Conservation (phyloP, 1,140 invertebrate species). For the Neodiprion fabricii region DNA sequence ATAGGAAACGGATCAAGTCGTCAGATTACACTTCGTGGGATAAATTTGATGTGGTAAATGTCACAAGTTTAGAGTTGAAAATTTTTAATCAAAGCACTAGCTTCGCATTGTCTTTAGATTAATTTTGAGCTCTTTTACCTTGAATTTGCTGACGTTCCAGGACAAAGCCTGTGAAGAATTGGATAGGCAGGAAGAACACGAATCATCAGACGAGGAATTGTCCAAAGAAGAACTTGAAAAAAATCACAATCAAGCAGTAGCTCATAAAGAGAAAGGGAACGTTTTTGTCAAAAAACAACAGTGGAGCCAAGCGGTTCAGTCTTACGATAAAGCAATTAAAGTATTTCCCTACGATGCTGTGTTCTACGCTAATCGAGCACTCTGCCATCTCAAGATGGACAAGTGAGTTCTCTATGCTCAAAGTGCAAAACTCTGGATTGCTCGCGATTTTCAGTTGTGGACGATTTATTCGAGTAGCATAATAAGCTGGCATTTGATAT, state of each 20-base stretch:
- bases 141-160: conserved; percentile 45
- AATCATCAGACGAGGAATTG: conserved; percentile 63
- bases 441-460: conserved; percentile 10
- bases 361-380: conserved; percentile 86
- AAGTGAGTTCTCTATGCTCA: conserved; percentile 66
- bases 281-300: conserved; percentile 77
- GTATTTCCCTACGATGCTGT: conserved; percentile 80
- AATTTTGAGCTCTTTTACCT: conserved; percentile 22
- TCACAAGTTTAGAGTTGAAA: not conserved
- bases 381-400: conserved; percentile 85
- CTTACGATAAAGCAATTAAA: conserved; percentile 81
- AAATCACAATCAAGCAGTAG: conserved; percentile 52
- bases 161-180: conserved; percentile 75
- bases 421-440: conserved; percentile 33
- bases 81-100: no score
- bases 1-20: conserved; percentile 56
- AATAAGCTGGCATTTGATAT: conserved; percentile 23
- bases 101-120: conserved; percentile 24
- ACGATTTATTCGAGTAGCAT: conserved; percentile 1
- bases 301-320: conserved; percentile 80
- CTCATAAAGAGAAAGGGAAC: conserved; percentile 76
- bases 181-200: conserved; percentile 64
- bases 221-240: conserved; percentile 69
- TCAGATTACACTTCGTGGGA: conserved; percentile 80
- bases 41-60: conserved; percentile 79